A percentile compares a stretch with the other conserved stretches of the same genome.
These are phyloP conservation scores for Amphiura filiformis DNA, from an alignment of 35 echinoderm and acorn worm species.

Conservation along the genomic window DNA sequence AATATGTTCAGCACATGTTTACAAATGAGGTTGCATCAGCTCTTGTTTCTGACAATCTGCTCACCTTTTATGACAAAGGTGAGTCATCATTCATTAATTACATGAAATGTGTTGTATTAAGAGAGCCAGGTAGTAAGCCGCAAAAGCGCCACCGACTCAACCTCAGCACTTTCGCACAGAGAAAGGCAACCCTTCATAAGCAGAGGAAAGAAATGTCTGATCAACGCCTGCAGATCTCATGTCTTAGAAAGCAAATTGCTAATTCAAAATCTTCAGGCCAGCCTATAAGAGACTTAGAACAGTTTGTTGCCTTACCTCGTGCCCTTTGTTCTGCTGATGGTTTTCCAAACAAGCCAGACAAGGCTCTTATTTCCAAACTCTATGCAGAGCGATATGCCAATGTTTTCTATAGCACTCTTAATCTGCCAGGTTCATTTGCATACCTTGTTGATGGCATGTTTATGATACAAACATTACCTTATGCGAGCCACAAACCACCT, in stretches of 20 bases:
- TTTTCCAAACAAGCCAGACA: slow-evolving; percentile 16
- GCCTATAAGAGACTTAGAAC: neutral
- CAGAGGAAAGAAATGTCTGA: slow-evolving; percentile 30
- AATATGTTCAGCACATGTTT: slow-evolving; percentile 13
- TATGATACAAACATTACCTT: slow-evolving; percentile 1
- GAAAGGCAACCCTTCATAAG: neutral
- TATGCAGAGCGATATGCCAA: neutral
- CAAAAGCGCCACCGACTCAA: slow-evolving; percentile 11
- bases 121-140: slow-evolving; percentile 6
- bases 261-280: slow-evolving; percentile 16
- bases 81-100: slow-evolving; percentile 15
- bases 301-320: slow-evolving; percentile 24
- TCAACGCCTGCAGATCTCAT: slow-evolving; percentile 40
- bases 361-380: slow-evolving; percentile 15
- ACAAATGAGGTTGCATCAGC: neutral
- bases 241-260: slow-evolving; percentile 42
- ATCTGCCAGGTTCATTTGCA: neutral
- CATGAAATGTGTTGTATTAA: slow-evolving; percentile 31
- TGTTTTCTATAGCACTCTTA: neutral
- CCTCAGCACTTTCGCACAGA: slow-evolving; percentile 7
- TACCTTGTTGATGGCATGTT: slow-evolving; percentile 38
- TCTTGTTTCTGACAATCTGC: neutral
- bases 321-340: slow-evolving; percentile 25
- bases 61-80: slow-evolving; percentile 26
- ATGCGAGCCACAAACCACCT: slow-evolving; percentile 17